Percentiles rank a stretch among this genome's conserved stretches.
Conservation (phyloP, 2,888 invertebrate genomes). For the Lasioglossum pauxillum region DNA sequence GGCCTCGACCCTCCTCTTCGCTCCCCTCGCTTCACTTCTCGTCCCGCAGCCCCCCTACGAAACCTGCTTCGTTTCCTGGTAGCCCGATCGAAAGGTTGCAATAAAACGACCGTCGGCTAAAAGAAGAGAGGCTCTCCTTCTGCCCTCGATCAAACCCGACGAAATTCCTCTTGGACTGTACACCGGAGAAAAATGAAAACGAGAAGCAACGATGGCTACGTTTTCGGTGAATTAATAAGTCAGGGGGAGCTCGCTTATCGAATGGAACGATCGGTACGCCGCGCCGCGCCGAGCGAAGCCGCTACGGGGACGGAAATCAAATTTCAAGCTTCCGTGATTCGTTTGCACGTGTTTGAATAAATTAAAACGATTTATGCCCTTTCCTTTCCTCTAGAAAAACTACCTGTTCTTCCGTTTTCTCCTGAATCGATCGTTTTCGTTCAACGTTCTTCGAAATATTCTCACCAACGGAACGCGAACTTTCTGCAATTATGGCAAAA, state of each 20-base stretch:
- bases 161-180: slow-evolving; percentile 25
- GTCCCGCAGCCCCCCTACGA: slow-evolving; percentile 29
- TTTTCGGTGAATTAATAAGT: slow-evolving; percentile 11
- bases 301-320: slow-evolving; percentile 2
- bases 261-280: neutral
- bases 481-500: neutral
- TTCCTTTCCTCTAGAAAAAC: neutral
- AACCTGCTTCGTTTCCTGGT: slow-evolving; percentile 46
- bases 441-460: neutral
- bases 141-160: slow-evolving; percentile 16
- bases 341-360: slow-evolving; percentile 9
- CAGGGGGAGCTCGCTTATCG: neutral
- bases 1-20: slow-evolving; percentile 28
- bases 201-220: neutral
- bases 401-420: neutral
- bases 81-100: slow-evolving; percentile 32
- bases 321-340: slow-evolving; percentile 14
- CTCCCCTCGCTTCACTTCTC: neutral
- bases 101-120: slow-evolving; percentile 44
- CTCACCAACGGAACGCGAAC: neutral
- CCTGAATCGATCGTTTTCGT: neutral
- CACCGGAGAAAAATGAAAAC: neutral
- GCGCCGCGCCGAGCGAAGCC: neutral
- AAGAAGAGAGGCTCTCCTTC: slow-evolving; percentile 16
- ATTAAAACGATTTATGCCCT: neutral